Conservation (phyloP, 1,140 invertebrate genomes). For the Brachionus sp. region DNA sequence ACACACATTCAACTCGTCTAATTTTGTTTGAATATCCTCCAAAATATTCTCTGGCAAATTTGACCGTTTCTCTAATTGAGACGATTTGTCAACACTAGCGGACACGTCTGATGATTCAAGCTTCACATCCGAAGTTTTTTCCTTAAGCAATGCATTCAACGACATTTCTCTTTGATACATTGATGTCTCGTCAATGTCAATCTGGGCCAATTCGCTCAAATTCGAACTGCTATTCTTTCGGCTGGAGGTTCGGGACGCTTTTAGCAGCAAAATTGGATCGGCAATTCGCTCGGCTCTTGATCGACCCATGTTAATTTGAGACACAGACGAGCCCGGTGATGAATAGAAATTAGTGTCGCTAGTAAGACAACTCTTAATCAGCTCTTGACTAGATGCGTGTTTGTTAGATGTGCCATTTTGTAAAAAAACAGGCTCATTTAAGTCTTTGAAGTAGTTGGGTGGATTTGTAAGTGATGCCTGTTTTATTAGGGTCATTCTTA, state of each 20-base stretch:
- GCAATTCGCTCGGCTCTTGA: background rate
- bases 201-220: background rate
- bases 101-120: background rate
- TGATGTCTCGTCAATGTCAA: background rate
- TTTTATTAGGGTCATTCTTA: background rate
- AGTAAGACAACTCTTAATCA: background rate
- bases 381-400: slow-evolving; percentile 3
- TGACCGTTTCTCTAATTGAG: background rate
- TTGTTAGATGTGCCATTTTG: background rate
- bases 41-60: background rate
- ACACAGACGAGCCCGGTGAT: background rate
- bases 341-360: background rate
- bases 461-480: slow-evolving; percentile 21
- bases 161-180: slow-evolving; percentile 2
- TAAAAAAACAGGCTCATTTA: background rate
- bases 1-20: background rate
- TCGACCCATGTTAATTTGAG: background rate
- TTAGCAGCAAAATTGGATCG: background rate
- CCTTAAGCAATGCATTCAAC: background rate
- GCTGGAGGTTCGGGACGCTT: background rate
- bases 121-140: background rate
- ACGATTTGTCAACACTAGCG: background rate
- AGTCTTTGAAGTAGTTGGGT: slow-evolving; percentile 4
- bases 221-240: slow-evolving; percentile 15
- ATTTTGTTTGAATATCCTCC: background rate